These are phyloP conservation scores for Iguana delicatissima DNA, from an alignment of 2,797 vertebrate genomes.

Conservation along the genomic window DNA sequence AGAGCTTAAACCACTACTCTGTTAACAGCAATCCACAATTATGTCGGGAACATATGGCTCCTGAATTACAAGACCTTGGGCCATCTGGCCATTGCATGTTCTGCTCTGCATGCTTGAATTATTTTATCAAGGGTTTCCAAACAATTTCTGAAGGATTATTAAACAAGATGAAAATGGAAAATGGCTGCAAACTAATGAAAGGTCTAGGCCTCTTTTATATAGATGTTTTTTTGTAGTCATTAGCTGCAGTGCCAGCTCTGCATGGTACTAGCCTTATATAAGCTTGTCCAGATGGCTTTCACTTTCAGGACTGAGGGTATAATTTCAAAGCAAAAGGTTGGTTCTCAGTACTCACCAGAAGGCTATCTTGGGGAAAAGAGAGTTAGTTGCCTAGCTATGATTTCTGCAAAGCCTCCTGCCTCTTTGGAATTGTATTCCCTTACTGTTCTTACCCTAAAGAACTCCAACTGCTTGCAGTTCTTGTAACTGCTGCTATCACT, in stretches of 20 bases:
- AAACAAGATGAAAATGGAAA: slow-evolving; percentile 27
- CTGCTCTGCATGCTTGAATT: slow-evolving; percentile 37
- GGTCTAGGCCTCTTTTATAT: slow-evolving; percentile 1
- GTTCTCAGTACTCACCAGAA: background rate
- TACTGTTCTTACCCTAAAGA: background rate
- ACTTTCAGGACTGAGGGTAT: background rate
- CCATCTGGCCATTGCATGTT: slow-evolving; percentile 68
- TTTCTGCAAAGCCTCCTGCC: background rate
- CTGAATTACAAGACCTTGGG: slow-evolving; percentile 32
- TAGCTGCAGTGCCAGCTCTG: background rate
- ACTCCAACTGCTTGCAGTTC: background rate
- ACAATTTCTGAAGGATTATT: slow-evolving; percentile 39
- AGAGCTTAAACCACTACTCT: slow-evolving; percentile 36
- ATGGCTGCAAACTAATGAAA: slow-evolving; percentile 23
- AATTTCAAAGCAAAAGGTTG: slow-evolving; percentile 27
- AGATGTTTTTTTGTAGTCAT: background rate
- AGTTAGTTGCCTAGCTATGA: background rate
- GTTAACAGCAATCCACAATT: slow-evolving; percentile 53
- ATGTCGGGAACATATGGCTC: slow-evolving; percentile 49
- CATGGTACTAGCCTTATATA: slow-evolving; percentile 17
- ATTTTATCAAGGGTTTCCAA: slow-evolving; percentile 55
- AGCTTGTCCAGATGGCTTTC: slow-evolving; percentile 34
- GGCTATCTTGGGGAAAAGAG: background rate
- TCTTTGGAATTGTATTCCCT: background rate
- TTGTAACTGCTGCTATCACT: background rate